A percentile compares a stretch with the other conserved stretches of the same genome.
Conservation (phyloP, 2,888 invertebrate species). For the Timema podura region DNA sequence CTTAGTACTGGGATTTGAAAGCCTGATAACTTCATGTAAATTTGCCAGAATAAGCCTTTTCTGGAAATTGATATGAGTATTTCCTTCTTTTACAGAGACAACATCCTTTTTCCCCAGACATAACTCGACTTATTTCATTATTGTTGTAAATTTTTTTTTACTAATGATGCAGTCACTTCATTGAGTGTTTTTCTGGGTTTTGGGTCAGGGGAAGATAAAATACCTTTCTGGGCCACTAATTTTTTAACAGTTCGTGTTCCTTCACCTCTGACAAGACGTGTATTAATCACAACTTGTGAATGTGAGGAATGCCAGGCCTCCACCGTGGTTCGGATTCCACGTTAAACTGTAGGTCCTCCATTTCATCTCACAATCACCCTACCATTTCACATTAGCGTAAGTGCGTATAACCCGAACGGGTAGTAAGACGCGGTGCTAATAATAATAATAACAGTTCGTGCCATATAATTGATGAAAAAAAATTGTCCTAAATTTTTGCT, state of each 20-base stretch:
- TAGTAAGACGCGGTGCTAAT: too few species aligned
- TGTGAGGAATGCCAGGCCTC: too few species aligned
- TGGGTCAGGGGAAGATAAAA: background rate
- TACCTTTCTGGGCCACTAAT: constrained; percentile 5
- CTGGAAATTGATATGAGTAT: background rate
- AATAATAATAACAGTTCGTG: too few species aligned
- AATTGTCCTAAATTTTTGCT: background rate
- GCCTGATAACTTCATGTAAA: background rate
- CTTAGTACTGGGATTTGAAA: background rate
- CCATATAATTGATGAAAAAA: constrained; percentile 4
- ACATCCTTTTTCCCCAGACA: background rate
- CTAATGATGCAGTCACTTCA: background rate
- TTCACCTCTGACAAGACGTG: background rate
- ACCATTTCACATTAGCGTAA: too few species aligned
- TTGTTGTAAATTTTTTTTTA: background rate
- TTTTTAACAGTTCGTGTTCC: background rate
- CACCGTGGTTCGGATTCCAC: too few species aligned
- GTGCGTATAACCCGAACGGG: too few species aligned
- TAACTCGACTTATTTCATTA: background rate
- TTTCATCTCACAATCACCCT: too few species aligned
- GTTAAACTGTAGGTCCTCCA: too few species aligned
- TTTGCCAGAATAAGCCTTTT: background rate
- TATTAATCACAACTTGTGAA: too few species aligned
- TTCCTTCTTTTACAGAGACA: background rate
- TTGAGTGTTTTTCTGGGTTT: background rate